phyloP scores from a whole-genome alignment of 92 coral and sea anemone species.

The Phenganax marumi region DNA sequence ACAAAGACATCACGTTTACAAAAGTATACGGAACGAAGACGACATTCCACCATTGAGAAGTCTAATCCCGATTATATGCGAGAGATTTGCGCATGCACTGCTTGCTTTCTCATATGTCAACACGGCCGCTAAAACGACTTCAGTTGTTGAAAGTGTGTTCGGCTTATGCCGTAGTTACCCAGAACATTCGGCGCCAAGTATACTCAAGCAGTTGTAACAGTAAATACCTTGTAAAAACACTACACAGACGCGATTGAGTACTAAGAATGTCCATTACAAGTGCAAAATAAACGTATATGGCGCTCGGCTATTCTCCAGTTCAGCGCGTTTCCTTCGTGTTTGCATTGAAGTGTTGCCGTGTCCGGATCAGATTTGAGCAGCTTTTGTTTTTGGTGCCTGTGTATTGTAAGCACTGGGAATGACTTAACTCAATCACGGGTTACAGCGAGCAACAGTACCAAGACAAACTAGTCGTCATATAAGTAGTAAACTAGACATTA shows the following conservation, averaged over 20 bases:
- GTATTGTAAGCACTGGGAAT: slow-evolving; percentile 2
- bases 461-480: not conserved
- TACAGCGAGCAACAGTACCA: not conserved
- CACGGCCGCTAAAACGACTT: slow-evolving; percentile 39
- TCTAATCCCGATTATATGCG: not conserved
- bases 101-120: slow-evolving; percentile 38
- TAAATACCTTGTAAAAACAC: slow-evolving; percentile 24
- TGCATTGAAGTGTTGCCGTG: slow-evolving; percentile 20
- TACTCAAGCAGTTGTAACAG: slow-evolving; percentile 16
- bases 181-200: slow-evolving; percentile 31
- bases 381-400: slow-evolving; percentile 19
- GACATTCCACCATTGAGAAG: not conserved
- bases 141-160: slow-evolving; percentile 39
- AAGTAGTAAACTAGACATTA: slow-evolving; percentile 21
- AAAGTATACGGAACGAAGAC: not conserved
- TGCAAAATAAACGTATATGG: slow-evolving; percentile 35
- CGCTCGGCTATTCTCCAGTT: not conserved
- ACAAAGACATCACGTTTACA: slow-evolving; percentile 4
- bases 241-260: slow-evolving; percentile 13
- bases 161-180: slow-evolving; percentile 30
- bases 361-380: slow-evolving; percentile 15
- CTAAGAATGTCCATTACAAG: slow-evolving; percentile 15
- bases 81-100: not conserved
- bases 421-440: slow-evolving; percentile 2
- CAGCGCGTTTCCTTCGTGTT: slow-evolving; percentile 28